These are phyloP conservation scores for Cistogaster globosa DNA, from an alignment of 2,888 invertebrate species.

Conservation along the genomic window DNA sequence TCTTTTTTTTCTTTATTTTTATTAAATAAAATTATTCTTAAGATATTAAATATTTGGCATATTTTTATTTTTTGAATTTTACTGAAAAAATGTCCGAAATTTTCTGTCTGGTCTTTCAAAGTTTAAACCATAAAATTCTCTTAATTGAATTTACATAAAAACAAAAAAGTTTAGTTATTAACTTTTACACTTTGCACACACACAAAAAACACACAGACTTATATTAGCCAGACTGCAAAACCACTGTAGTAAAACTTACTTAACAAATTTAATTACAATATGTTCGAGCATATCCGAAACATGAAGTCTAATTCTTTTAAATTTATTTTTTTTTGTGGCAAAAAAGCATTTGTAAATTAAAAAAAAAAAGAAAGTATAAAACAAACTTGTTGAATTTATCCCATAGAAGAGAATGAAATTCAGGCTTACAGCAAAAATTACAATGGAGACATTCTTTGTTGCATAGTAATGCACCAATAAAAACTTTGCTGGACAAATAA, in stretches of 20 bases:
- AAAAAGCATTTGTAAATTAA: not conserved
- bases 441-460: no score
- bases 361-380: no score
- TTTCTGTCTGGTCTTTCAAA: constrained; percentile 3
- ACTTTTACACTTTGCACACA: constrained; percentile 11
- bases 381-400: no score
- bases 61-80: no score
- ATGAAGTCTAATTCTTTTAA: not conserved
- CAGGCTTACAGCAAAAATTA: no score
- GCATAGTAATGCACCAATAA: no score
- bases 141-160: constrained; percentile 36
- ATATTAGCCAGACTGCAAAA: not conserved
- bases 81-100: not conserved
- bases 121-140: constrained; percentile 48
- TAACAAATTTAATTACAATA: constrained; percentile 8
- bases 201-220: not conserved
- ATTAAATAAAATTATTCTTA: no score
- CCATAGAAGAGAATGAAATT: no score
- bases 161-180: constrained; percentile 41
- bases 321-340: not conserved
- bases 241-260: constrained; percentile 21
- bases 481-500: no score
- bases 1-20: no score
- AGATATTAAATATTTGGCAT: no score
- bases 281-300: not conserved